Evolutionary conservation across 2,113 vertebrate species (phyloP).

Genomic region (Pelvicachromis taeniatus): DNA sequence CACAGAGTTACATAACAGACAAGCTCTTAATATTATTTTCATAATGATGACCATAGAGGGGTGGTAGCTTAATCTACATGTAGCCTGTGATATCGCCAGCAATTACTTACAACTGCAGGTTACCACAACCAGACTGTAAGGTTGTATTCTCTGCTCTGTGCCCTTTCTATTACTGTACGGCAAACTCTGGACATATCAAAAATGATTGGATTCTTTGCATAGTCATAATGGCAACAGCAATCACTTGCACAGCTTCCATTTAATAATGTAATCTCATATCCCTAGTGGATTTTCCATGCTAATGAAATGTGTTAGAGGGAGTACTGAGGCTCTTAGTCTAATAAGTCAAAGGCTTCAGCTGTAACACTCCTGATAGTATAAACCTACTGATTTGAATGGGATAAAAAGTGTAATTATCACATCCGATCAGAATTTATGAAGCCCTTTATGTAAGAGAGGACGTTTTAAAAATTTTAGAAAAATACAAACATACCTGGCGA

Average conservation of each 20-base stretch:
- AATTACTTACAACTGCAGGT: neutral
- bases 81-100: neutral
- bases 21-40: slow-evolving; percentile 21
- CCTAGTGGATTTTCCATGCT: slow-evolving; percentile 2
- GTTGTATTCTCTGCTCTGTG: neutral
- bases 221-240: neutral
- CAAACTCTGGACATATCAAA: slow-evolving; percentile 3
- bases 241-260: slow-evolving; percentile 3
- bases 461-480: neutral
- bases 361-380: neutral
- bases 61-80: neutral
- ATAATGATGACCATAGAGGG: slow-evolving; percentile 15
- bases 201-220: slow-evolving; percentile 24
- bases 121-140: neutral
- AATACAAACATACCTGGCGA: neutral
- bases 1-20: neutral
- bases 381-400: neutral
- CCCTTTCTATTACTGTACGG: neutral
- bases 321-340: neutral
- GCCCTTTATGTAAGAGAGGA: neutral
- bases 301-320: slow-evolving; percentile 6
- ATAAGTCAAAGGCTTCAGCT: neutral
- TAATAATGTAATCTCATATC: slow-evolving; percentile 12
- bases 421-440: neutral
- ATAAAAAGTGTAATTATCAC: neutral